These are phyloP conservation scores for Pheosia tremula DNA, from an alignment of 2,888 invertebrate species.

Conservation along the genomic window DNA sequence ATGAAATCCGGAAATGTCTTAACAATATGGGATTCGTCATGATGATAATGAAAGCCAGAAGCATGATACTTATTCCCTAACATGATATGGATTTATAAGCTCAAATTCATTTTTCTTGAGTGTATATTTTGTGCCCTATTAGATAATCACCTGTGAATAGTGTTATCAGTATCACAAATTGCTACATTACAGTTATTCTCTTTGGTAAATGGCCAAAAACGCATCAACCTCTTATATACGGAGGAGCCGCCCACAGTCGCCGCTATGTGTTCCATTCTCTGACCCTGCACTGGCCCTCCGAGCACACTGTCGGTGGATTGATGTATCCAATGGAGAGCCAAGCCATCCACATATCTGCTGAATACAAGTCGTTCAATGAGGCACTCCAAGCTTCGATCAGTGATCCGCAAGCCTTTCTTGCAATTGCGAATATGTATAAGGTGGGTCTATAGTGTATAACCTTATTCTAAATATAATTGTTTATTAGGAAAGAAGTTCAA, in stretches of 20 bases:
- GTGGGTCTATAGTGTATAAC: constrained; percentile 30
- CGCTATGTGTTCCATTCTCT: constrained; percentile 68
- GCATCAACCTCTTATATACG: constrained; percentile 56
- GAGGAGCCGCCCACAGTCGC: constrained; percentile 66
- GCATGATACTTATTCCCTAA: no score
- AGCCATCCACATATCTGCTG: constrained; percentile 59
- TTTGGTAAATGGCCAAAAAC: constrained; percentile 53
- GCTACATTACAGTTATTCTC: constrained; percentile 51
- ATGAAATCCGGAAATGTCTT: no score
- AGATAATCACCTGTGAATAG: no score
- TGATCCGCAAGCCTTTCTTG: constrained; percentile 65
- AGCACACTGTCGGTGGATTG: constrained; percentile 58
- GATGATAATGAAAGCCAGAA: no score
- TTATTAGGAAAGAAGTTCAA: no score
- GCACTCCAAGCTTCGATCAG: constrained; percentile 49
- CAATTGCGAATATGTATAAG: constrained; percentile 59
- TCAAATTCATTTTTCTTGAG: no score
- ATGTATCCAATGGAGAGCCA: constrained; percentile 67
- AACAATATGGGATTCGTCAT: no score
- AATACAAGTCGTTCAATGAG: constrained; percentile 50
- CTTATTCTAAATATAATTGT: no score
- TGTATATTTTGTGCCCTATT: no score
- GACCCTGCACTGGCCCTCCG: constrained; percentile 63
- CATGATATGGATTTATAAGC: no score
- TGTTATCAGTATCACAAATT: no score